These are phyloP conservation scores for Porites rus DNA, from an alignment of 92 coral and sea anemone species.

Conservation along the genomic window DNA sequence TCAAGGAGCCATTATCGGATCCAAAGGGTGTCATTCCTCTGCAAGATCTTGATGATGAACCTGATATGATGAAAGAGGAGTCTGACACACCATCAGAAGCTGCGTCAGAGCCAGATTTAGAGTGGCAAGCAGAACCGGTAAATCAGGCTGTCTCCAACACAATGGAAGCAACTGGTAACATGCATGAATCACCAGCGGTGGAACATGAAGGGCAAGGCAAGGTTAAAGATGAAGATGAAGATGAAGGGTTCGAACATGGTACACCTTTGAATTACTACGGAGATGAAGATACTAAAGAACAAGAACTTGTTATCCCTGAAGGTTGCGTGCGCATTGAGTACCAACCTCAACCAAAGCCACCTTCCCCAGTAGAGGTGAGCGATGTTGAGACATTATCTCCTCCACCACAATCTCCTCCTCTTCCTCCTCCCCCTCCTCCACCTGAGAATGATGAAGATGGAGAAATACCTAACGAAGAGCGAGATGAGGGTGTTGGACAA, in stretches of 20 bases:
- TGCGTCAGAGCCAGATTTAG: conserved; percentile 72
- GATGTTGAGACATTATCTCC: conserved; percentile 78
- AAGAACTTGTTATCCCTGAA: conserved; percentile 73
- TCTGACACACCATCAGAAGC: conserved; percentile 78
- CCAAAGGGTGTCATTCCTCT: conserved; percentile 67
- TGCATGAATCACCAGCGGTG: conserved; percentile 21
- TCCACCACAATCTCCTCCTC: conserved; percentile 94
- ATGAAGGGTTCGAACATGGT: conserved; percentile 58
- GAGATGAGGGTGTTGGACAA: conserved; percentile 62
- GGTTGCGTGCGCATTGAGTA: conserved; percentile 75
- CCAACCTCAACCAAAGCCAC: conserved; percentile 87
- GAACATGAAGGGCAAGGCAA: conserved; percentile 18
- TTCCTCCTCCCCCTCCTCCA: conserved; percentile 76
- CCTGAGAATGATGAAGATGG: conserved; percentile 73
- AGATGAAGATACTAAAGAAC: conserved; percentile 38
- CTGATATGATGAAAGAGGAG: conserved; percentile 91
- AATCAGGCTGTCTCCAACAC: conserved; percentile 29
- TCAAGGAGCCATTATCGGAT: conserved; percentile 56
- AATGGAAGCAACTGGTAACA: neutral
- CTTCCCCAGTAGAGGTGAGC: conserved; percentile 89
- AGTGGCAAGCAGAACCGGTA: conserved; percentile 82
- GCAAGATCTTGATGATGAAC: conserved; percentile 89
- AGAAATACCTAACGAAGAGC: conserved; percentile 52
- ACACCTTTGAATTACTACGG: conserved; percentile 58
- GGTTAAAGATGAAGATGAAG: conserved; percentile 36